Evolutionary conservation across 2,113 vertebrate genomes (phyloP), one percentile per base, ranked within the genome.

Genomic region (Hippopotamus amphibius): DNA sequence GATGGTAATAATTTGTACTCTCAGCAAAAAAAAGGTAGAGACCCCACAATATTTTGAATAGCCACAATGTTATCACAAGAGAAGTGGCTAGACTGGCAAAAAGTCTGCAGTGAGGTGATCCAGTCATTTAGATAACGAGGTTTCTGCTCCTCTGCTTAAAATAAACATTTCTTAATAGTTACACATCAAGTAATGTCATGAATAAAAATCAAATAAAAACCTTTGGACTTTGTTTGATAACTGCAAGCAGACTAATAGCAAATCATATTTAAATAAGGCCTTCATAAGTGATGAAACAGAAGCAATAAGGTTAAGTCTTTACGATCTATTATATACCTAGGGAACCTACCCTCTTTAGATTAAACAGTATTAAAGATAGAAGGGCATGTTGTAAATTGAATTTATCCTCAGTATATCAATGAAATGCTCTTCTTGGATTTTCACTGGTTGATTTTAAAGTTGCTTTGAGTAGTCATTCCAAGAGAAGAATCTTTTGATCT

Each of bases 191-290:
- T 33, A 69, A 92, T 82, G 5, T 53, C 74, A 4, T 81, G 24
- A 85, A 30, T 57, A 65, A 12, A 84, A 84, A 59, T 33, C 68
- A 16, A 59, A 76, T 72, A 83, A 95, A 85, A 81, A n/a, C 33
- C 65, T 81, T 85, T 86, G 65, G 59, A 65, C 71, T 88, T 88
- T 76, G 69, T 88, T 84, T 76, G 77, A 84, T 69, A 63, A 57
- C 21, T 33, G 30, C 13, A 41, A 91, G 66, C 15, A 93, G 41
- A 69, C 55, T 90, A 88, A 88, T 37, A 57, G 30, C 8, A 87
- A 90, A 84, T 79, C 33, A 22, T 84, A 53, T 82, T 84, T 79
- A 93, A 79, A 84, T 72, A 88, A 93, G n/a, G 10, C 4, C 48
- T 83, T 82, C 22, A 5, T 8, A 93, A 92, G n/a, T 55, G 77